These are phyloP conservation scores for Melieria picta DNA, from an alignment of 2,888 invertebrate genomes.

Conservation along the genomic window DNA sequence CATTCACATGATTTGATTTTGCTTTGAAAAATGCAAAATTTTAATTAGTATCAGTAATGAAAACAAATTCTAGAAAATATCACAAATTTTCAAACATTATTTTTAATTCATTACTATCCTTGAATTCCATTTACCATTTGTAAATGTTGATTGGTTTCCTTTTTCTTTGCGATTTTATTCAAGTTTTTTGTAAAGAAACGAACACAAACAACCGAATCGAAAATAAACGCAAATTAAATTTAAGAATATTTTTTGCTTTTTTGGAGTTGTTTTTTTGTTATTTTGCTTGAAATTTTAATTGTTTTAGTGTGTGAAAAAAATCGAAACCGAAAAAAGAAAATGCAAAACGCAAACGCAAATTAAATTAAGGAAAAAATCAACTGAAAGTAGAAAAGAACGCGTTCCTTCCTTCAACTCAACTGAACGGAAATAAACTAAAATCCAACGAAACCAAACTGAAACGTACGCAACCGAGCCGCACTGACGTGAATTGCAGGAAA, in stretches of 20 bases:
- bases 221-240: constrained; percentile 25
- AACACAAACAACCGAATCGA: constrained; percentile 12
- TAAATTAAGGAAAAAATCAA: constrained; percentile 63
- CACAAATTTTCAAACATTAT: background rate
- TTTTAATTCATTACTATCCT: background rate
- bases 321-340: constrained; percentile 31
- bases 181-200: constrained; percentile 5
- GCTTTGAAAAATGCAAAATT: no score
- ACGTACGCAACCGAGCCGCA: no score
- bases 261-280: constrained; percentile 15
- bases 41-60: background rate
- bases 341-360: constrained; percentile 37
- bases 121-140: background rate
- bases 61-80: background rate
- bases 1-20: background rate
- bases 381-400: constrained; percentile 61
- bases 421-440: constrained; percentile 66
- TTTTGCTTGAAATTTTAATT: background rate
- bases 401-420: constrained; percentile 63
- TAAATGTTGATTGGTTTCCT: background rate
- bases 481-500: no score
- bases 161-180: background rate
- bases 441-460: constrained; percentile 15
- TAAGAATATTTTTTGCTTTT: constrained; percentile 18
- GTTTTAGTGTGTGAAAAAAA: constrained; percentile 19